Percentiles rank a stretch among this genome's conserved stretches.
Conservation (phyloP, 2,888 invertebrate genomes). For the Drosophila planitibia region DNA sequence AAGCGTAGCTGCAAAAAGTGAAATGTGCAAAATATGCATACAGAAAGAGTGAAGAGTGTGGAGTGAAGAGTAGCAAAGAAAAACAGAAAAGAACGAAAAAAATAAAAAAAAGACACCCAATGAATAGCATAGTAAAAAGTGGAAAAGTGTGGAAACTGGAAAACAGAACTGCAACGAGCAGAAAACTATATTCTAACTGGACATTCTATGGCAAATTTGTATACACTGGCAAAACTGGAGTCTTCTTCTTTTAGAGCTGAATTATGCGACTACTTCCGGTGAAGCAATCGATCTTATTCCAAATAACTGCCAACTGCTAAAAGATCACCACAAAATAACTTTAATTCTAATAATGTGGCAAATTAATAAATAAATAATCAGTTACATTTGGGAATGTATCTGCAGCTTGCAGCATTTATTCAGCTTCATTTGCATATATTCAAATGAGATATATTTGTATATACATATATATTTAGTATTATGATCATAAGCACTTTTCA, state of each 20-base stretch:
- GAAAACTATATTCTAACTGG: conserved; percentile 16
- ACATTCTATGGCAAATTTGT: background rate
- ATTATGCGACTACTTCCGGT: background rate
- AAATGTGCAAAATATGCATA: conserved; percentile 44
- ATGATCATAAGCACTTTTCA: background rate
- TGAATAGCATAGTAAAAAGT: conserved; percentile 1
- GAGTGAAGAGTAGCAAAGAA: background rate
- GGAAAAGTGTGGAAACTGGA: background rate
- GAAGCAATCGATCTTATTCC: accelerated
- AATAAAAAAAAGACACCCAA: background rate
- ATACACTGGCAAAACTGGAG: background rate
- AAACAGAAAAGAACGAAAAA: background rate
- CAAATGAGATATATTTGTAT: background rate
- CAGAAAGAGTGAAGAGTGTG: background rate
- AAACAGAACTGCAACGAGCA: conserved; percentile 17
- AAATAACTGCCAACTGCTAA: background rate
- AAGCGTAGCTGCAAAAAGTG: conserved; percentile 25
- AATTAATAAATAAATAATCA: background rate
- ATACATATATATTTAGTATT: background rate
- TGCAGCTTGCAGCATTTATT: background rate
- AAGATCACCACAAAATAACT: background rate
- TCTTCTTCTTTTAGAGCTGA: background rate
- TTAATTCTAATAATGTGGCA: background rate
- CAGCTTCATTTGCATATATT: background rate
- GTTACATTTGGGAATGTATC: background rate